phyloP scores from a whole-genome alignment of 2,113 vertebrate genomes.

The Ceyx melanurus region DNA sequence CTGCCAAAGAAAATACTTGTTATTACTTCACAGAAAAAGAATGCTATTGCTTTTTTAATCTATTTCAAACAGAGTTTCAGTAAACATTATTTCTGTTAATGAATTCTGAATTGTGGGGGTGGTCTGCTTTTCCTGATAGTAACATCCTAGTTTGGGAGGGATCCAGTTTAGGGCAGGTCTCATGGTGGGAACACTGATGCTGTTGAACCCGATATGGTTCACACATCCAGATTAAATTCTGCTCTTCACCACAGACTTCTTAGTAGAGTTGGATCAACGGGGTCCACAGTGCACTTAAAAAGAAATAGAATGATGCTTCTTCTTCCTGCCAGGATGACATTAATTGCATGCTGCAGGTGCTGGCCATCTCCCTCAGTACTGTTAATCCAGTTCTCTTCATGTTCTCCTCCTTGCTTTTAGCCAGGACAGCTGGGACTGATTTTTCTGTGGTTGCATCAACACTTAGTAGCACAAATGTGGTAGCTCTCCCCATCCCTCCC shows the following conservation, averaged over 20 bases:
- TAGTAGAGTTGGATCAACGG: background rate
- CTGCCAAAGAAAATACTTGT: background rate
- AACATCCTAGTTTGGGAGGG: background rate
- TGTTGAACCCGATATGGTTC: background rate
- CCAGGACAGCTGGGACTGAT: background rate
- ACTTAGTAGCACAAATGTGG: background rate
- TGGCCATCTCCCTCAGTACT: background rate
- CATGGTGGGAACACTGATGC: background rate
- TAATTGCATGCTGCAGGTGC: background rate
- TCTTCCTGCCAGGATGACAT: background rate
- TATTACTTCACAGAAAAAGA: background rate
- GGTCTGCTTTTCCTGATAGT: background rate
- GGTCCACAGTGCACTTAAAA: background rate
- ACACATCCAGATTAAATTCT: background rate
- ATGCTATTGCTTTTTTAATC: background rate
- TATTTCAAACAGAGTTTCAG: background rate
- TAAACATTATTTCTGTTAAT: background rate
- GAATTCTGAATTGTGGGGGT: background rate
- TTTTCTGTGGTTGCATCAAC: background rate
- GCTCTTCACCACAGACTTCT: background rate
- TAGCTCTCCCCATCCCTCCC: background rate
- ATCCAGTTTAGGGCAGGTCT: background rate
- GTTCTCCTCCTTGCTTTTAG: background rate
- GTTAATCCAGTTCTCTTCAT: background rate
- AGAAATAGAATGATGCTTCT: background rate